Evolutionary conservation across 30 jellyfish, hydroid and myxozoan species (phyloP), one percentile per base, ranked within the genome.

Genomic region (Turritopsis dohrnii): DNA sequence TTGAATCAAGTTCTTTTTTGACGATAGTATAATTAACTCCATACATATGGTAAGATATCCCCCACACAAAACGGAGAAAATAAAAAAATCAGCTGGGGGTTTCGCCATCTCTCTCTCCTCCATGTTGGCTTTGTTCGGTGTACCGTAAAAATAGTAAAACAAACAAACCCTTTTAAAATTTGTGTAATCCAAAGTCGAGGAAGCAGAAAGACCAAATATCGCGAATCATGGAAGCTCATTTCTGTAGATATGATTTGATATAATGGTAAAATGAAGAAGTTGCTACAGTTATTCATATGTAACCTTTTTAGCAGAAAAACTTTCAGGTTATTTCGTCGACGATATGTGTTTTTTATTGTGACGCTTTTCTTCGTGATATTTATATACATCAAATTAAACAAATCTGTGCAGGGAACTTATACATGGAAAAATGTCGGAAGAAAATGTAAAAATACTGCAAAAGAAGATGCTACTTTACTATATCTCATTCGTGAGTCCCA

Each of bases 321-420:
- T 69, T 23, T 21, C 28, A 23, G 30, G 9, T 69, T 69, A 0
- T n/a, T 69, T 69, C 77, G 77, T 27, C 28, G 77, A 9, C 77
- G 77, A 69, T 69, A 69, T 69, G 19, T 69, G 28, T 69, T 23
- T 27, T 69, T 69, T 23, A 27, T 69, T n/a, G 28, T 69, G 77
- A 69, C 77, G 22, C 30, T 69, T n/a, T 23, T 69, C 30, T 27
- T 69, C 28, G 77, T 69, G 19, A 27, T 69, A 69, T 69, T 27
- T 69, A n/a, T 77, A 29, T 77, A 77, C 28, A 24, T 77, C 28
- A 30, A 53, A 21, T 28, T 77, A 29, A 77, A 77, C 28, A 77
- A 29, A 25, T 1, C 30, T 13, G 85, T 77, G 19, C 71, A 77
- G 53, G 85, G 85, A 5, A 26, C 85, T 25, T 77, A 77, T 77